Base-by-base conservation (phyloP, 2,888 invertebrate species). In the Scaptomyza parva region DNA sequence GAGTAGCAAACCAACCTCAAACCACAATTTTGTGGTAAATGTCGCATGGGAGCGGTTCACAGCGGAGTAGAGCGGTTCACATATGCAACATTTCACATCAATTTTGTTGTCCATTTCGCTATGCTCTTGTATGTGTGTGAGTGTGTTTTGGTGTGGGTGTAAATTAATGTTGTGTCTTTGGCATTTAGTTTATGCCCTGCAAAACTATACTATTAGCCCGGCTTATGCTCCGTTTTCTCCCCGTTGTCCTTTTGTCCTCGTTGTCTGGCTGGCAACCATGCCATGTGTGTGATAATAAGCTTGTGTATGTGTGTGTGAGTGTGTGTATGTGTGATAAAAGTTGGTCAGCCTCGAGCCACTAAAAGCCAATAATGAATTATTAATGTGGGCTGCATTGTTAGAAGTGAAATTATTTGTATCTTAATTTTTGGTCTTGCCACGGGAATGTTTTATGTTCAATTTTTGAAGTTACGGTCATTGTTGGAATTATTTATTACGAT, bases 151-250 rank as follows among this genome's bases (percentile, higher is more conserved):
- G 33, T 35, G 30, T 33, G 14, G 26, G 30, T 26, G 48, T 33
- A 72, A 84, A 72, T 75, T 70, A 79, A 85, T 82, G 77, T 65
- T 37, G 18, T n/a, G 18, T 47, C 45, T 50, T 47, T 62, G 78
- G 68, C 59, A 63, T 76, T 70, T 82, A 65, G 48, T 61, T 48
- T 50, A 37, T 45, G 41, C 45, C 33, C 51, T 44, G 1, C 39
- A n/a, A 73, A 65, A 45, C 45, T 30, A 35, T 35, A 59, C 74
- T 75, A 67, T 68, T 77, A 64, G 70, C 72, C 68, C 58, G 43
- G 72, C 75, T 66, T 74, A 57, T 37, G 73, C 60, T 64, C 47
- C 66, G 64, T 50, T 61, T 66, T 58, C 59, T 63, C 60, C 66
- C 47, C 66, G 64, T 50, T 61, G 66, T 58, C 59, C 65, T 40